These are phyloP conservation scores for Tragelaphus strepsiceros DNA, from an alignment of 2,113 vertebrate species.

Conservation along the genomic window DNA sequence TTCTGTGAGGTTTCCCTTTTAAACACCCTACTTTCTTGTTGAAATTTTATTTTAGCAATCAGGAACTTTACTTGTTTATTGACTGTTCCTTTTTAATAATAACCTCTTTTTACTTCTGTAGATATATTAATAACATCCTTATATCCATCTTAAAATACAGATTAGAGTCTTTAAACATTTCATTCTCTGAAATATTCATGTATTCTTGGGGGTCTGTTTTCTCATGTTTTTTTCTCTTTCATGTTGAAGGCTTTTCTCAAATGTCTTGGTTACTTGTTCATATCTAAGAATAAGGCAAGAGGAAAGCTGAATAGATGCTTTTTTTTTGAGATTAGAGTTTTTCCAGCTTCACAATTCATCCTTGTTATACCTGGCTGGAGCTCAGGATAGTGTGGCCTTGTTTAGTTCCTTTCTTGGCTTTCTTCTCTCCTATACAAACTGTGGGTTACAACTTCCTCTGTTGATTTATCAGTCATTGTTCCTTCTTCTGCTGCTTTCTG, in stretches of 20 bases:
- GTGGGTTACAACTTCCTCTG: background rate
- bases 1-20: background rate
- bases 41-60: background rate
- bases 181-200: background rate
- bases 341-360: background rate
- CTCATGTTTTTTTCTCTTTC: background rate
- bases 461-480: background rate
- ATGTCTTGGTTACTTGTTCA: background rate
- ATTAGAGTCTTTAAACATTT: background rate
- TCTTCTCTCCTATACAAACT: background rate
- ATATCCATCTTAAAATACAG: background rate
- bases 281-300: background rate
- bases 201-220: background rate
- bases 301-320: background rate
- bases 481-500: constrained; percentile 10
- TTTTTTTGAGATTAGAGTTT: background rate
- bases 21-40: background rate
- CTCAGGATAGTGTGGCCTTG: background rate
- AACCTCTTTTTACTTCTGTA: background rate
- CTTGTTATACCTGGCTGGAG: background rate
- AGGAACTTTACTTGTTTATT: background rate
- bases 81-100: background rate
- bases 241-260: background rate
- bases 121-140: background rate
- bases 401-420: background rate